A percentile compares a stretch with the other conserved stretches of the same genome.
Evolutionary conservation across 2,888 invertebrate species (phyloP).

Genomic region (Xestia rhomboidea): DNA sequence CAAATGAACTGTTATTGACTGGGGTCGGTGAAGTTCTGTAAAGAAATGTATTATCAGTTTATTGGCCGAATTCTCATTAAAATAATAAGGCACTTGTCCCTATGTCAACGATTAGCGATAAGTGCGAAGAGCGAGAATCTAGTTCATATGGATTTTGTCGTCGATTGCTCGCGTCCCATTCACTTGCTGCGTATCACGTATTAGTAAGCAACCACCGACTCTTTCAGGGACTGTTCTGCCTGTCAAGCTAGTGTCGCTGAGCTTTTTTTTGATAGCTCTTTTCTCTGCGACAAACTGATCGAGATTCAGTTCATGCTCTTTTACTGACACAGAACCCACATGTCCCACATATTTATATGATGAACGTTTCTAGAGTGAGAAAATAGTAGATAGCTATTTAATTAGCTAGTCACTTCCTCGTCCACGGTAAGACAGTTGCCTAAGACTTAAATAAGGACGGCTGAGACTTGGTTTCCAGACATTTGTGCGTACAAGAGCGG

Average conservation of each 20-base stretch:
- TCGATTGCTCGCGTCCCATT: neutral
- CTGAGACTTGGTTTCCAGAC: neutral
- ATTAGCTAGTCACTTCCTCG: neutral
- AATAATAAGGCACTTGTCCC: neutral
- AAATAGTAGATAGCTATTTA: neutral
- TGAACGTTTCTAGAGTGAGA: neutral
- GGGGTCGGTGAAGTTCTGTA: constrained; percentile 31
- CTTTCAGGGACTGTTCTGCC: neutral
- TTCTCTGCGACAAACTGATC: neutral
- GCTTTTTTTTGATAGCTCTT: neutral
- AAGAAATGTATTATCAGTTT: constrained; percentile 25
- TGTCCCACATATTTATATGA: neutral
- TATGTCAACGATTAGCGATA: neutral
- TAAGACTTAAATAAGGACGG: neutral
- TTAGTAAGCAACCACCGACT: neutral
- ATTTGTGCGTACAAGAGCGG: neutral
- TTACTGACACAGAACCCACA: neutral
- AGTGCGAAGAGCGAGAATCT: neutral
- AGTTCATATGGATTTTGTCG: neutral
- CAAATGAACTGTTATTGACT: constrained; percentile 21
- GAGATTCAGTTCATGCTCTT: neutral
- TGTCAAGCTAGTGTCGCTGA: neutral
- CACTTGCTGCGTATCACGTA: neutral
- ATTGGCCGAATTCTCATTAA: neutral
- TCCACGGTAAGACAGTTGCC: neutral